Evolutionary conservation across 2,888 invertebrate genomes (phyloP).

Genomic region (Cataglyphis livida): DNA sequence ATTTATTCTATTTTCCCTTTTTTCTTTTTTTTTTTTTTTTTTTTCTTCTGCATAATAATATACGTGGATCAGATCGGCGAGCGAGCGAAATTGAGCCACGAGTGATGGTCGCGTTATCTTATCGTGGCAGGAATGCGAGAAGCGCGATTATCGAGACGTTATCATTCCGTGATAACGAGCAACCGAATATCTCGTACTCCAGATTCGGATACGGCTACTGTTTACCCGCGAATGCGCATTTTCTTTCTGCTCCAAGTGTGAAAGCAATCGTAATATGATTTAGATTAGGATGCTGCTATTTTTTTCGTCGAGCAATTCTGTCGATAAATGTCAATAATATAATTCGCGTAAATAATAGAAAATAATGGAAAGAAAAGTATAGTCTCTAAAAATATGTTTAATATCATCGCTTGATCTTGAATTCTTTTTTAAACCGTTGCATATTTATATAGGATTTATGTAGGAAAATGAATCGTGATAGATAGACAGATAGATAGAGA

Average conservation of each 20-base stretch:
- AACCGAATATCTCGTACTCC: constrained; percentile 47
- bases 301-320: background rate
- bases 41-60: constrained; percentile 3
- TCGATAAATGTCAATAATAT: background rate
- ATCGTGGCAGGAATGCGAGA: constrained; percentile 71
- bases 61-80: background rate
- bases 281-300: background rate
- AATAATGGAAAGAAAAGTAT: background rate
- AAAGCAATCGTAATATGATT: constrained; percentile 10
- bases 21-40: constrained; percentile 11
- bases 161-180: constrained; percentile 64
- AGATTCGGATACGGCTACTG: constrained; percentile 64
- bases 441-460: background rate
- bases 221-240: constrained; percentile 30
- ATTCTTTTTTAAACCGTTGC: background rate
- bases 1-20: background rate
- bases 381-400: too few relatives aligned
- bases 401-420: background rate
- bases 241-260: background rate
- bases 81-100: constrained; percentile 72
- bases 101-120: constrained; percentile 68
- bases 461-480: background rate
- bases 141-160: constrained; percentile 65
- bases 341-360: background rate
- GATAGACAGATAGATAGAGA: background rate